Percentiles rank a stretch among this genome's conserved stretches.
These are phyloP conservation scores for Drosophila flavopinicola DNA, from an alignment of 2,888 invertebrate genomes.

Conservation along the genomic window DNA sequence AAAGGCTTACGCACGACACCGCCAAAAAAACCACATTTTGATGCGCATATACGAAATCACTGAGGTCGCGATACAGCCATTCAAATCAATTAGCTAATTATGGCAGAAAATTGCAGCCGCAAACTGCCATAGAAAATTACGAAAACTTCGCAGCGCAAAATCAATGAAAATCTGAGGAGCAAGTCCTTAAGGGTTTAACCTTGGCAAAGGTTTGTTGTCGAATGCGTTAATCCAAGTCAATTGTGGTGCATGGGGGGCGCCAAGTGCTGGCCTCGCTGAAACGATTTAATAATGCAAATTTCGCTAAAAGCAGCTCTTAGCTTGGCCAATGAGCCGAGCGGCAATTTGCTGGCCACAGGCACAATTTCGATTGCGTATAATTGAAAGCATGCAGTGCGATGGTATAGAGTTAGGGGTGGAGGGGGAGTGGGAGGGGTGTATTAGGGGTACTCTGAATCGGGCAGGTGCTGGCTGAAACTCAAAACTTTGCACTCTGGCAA, in stretches of 20 bases:
- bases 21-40: constrained; percentile 57
- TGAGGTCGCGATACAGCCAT: constrained; percentile 25
- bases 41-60: constrained; percentile 22
- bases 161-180: not conserved
- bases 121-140: constrained; percentile 24
- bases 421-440: not conserved
- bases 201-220: constrained; percentile 10
- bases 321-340: constrained; percentile 52
- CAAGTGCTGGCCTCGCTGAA: not conserved
- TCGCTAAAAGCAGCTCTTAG: constrained; percentile 33
- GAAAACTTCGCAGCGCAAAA: not conserved
- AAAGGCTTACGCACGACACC: constrained; percentile 34
- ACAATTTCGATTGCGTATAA: constrained; percentile 41
- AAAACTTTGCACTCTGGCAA: constrained; percentile 73
- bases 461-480: constrained; percentile 24
- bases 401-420: not conserved
- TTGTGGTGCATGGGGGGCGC: constrained; percentile 8
- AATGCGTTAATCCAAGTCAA: constrained; percentile 31
- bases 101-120: constrained; percentile 52
- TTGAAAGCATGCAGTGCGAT: constrained; percentile 44
- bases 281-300: constrained; percentile 58
- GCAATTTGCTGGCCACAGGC: constrained; percentile 40
- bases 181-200: constrained; percentile 16
- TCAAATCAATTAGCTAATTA: constrained; percentile 79
- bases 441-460: constrained; percentile 3